phyloP scores from a whole-genome alignment of 1,140 invertebrate genomes.

The Drosophila kikkawai region DNA sequence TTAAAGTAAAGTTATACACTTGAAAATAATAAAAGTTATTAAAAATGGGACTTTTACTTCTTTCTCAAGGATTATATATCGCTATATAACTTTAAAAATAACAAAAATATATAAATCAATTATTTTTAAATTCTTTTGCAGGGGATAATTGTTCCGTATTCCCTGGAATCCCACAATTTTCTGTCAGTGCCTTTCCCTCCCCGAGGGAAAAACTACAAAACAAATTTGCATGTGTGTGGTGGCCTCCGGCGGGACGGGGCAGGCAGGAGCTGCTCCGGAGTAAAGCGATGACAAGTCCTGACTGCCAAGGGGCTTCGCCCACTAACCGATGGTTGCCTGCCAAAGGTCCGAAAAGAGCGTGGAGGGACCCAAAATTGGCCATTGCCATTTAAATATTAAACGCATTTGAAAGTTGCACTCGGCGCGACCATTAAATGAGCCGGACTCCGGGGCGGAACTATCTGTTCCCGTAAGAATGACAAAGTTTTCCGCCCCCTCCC shows the following conservation, averaged over 20 bases:
- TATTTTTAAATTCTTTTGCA: background rate
- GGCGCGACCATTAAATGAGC: constrained; percentile 40
- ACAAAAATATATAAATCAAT: background rate
- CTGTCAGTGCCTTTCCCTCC: background rate
- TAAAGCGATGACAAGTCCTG: constrained; percentile 21
- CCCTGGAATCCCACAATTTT: background rate
- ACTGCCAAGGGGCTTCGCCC: constrained; percentile 13
- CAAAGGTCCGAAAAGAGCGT: background rate
- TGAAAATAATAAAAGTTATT: too few species aligned
- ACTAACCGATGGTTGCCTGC: constrained; percentile 21
- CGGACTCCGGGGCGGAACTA: constrained; percentile 11
- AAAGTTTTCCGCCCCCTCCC: constrained; percentile 26
- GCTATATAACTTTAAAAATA: too few species aligned
- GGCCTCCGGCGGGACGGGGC: background rate
- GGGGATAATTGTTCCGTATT: background rate
- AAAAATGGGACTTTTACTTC: too few species aligned
- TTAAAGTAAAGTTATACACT: too few species aligned
- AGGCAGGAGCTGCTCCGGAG: background rate
- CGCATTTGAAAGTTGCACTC: constrained; percentile 59
- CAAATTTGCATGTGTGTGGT: constrained; percentile 50
- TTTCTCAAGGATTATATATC: too few species aligned
- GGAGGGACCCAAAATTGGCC: constrained; percentile 30
- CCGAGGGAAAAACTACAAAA: constrained; percentile 12
- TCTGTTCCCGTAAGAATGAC: constrained; percentile 34
- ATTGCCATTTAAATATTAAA: constrained; percentile 62